Conservation (phyloP, 1,140 invertebrate species). For the Rhizoglyphus robini region DNA sequence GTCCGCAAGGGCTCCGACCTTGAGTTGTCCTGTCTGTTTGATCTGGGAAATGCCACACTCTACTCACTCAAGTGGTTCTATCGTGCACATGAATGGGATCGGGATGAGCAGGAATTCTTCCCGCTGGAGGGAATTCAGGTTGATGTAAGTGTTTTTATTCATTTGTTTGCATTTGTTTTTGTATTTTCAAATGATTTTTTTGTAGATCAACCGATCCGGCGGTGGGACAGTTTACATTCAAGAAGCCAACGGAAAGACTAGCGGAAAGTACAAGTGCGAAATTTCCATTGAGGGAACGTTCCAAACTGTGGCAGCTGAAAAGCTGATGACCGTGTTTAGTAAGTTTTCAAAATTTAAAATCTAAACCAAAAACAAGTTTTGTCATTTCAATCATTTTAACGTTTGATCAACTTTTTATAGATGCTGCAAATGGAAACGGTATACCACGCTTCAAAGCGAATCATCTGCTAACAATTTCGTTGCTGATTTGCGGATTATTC, state of each 20-base stretch:
- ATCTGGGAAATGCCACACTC: slow-evolving; percentile 53
- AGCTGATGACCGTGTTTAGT: too few species aligned
- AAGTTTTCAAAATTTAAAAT: too few species aligned
- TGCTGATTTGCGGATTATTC: too few species aligned
- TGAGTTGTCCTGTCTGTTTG: slow-evolving; percentile 57
- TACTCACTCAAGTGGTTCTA: slow-evolving; percentile 34
- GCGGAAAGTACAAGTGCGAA: slow-evolving; percentile 52
- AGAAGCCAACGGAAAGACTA: slow-evolving; percentile 21
- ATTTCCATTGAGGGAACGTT: slow-evolving; percentile 70
- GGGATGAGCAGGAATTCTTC: slow-evolving; percentile 59
- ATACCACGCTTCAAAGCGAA: too few species aligned
- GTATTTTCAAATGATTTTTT: too few species aligned
- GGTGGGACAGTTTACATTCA: slow-evolving; percentile 24
- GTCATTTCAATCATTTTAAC: too few species aligned
- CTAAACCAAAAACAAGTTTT: too few species aligned
- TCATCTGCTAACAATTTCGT: too few species aligned
- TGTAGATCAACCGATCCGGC: too few species aligned
- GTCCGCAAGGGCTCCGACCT: slow-evolving; percentile 50
- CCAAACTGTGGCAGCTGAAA: too few species aligned
- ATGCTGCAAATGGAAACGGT: too few species aligned
- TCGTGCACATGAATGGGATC: slow-evolving; percentile 48
- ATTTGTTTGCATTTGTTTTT: neutral
- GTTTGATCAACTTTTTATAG: too few species aligned
- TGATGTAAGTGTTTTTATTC: slow-evolving; percentile 54
- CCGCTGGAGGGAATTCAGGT: slow-evolving; percentile 58